Evolutionary conservation across 1,140 invertebrate genomes (phyloP).

Genomic region (Chionoecetes opilio): DNA sequence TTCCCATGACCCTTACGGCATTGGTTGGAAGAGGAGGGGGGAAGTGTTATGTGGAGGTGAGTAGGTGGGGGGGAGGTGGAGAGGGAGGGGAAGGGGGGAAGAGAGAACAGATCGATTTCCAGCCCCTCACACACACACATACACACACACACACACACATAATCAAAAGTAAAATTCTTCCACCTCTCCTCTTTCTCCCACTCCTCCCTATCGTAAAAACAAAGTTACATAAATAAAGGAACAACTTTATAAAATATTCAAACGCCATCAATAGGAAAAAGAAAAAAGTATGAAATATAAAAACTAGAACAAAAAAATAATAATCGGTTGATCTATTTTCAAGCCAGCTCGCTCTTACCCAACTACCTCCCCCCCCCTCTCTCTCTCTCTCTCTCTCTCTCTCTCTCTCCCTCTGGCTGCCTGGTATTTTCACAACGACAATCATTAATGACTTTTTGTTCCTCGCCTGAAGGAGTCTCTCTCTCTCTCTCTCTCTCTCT

Average conservation of each 20-base stretch:
- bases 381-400: background rate
- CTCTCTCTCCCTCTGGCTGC: conserved; percentile 38
- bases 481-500: conserved; percentile 27
- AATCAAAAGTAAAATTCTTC: background rate
- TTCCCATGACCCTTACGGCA: conserved; percentile 70
- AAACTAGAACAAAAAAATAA: background rate
- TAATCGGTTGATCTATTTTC: conserved; percentile 71
- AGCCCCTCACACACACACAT: background rate
- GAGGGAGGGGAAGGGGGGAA: conserved; percentile 49
- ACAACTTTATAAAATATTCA: background rate
- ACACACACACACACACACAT: background rate
- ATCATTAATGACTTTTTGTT: conserved; percentile 75
- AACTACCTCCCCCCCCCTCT: background rate
- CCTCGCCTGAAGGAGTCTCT: background rate
- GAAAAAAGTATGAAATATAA: conserved; percentile 38
- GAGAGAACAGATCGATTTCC: conserved; percentile 62
- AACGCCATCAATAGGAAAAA: background rate
- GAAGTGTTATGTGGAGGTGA: conserved; percentile 19
- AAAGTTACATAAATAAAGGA: background rate
- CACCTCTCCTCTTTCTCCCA: too few species aligned
- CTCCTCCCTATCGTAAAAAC: too few species aligned
- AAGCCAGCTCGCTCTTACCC: conserved; percentile 67
- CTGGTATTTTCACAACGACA: conserved; percentile 73
- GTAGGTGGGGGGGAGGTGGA: conserved; percentile 57
- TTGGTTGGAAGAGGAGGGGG: conserved; percentile 42